These are phyloP conservation scores for Scelioninae gen. 1 DNA, from an alignment of 2,888 invertebrate species.

Conservation along the genomic window DNA sequence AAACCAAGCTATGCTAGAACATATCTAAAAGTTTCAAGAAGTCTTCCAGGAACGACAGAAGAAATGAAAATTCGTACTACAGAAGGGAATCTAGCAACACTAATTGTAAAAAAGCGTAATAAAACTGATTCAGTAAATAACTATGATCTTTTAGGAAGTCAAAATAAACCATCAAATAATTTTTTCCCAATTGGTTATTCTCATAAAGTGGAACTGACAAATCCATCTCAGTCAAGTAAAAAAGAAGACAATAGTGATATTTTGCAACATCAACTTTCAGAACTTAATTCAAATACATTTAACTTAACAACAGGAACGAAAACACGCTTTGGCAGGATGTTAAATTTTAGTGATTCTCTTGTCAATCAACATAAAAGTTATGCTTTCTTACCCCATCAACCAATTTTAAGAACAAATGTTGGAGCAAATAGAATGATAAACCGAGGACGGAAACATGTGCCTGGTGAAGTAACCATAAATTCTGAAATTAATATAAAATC, in stretches of 20 bases:
- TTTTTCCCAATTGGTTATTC: no score
- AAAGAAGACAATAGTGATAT: no score
- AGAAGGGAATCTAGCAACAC: constrained; percentile 90
- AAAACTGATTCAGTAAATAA: constrained; percentile 74
- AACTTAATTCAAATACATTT: not conserved
- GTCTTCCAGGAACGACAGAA: constrained; percentile 90
- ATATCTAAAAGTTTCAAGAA: constrained; percentile 90
- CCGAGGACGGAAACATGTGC: constrained; percentile 86
- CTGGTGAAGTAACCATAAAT: constrained; percentile 88
- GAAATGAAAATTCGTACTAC: constrained; percentile 91
- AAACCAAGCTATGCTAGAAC: constrained; percentile 88
- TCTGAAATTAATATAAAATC: constrained; percentile 87
- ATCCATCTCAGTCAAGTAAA: no score
- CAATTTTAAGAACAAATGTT: constrained; percentile 78
- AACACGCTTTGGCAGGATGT: constrained; percentile 11
- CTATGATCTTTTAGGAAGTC: not conserved
- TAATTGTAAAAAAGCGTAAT: constrained; percentile 90
- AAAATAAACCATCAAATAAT: not conserved
- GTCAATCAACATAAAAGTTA: constrained; percentile 57
- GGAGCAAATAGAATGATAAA: constrained; percentile 82
- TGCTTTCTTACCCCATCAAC: constrained; percentile 77
- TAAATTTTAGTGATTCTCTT: constrained; percentile 21
- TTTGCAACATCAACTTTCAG: not conserved
- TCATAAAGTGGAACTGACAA: no score
- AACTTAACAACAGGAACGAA: not conserved